phyloP scores from a whole-genome alignment of 2,888 invertebrate genomes.

The Hypomecis atomaria region DNA sequence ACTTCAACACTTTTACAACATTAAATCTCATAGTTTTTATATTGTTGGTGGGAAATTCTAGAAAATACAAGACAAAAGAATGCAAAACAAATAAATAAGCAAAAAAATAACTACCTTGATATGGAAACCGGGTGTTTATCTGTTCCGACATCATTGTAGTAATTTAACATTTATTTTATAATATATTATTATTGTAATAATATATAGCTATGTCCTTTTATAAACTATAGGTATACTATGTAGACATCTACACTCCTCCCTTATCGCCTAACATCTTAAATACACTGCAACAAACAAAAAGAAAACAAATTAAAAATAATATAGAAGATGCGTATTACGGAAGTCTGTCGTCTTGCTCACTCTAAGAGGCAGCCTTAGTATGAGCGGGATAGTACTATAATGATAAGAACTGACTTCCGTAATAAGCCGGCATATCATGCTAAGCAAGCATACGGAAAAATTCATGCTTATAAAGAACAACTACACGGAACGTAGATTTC shows the following conservation, averaged over 20 bases:
- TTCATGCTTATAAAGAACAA: too few relatives aligned
- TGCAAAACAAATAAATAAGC: slow-evolving; percentile 57
- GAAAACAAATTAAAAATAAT: slow-evolving; percentile 62
- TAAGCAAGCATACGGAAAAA: slow-evolving; percentile 7
- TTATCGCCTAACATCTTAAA: slow-evolving; percentile 82
- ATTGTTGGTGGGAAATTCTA: neutral
- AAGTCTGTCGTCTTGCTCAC: too few relatives aligned
- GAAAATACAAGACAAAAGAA: slow-evolving; percentile 41
- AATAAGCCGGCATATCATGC: slow-evolving; percentile 4
- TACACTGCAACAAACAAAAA: slow-evolving; percentile 81
- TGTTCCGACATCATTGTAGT: slow-evolving; percentile 69
- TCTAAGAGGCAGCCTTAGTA: too few relatives aligned
- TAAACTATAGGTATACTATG: slow-evolving; percentile 83
- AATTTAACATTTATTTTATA: slow-evolving; percentile 70
- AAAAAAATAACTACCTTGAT: slow-evolving; percentile 70
- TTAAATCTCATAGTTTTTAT: too few relatives aligned
- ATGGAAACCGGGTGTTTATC: slow-evolving; percentile 75
- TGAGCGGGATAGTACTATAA: too few relatives aligned
- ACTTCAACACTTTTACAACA: too few relatives aligned
- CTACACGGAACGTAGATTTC: too few relatives aligned
- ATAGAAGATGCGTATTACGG: slow-evolving; percentile 44
- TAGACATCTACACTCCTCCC: slow-evolving; percentile 81
- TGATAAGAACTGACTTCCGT: too few relatives aligned
- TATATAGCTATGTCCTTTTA: slow-evolving; percentile 83
- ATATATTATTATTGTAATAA: slow-evolving; percentile 85